phyloP scores from a whole-genome alignment of 1,140 invertebrate genomes.

The Drosophila dunni region DNA sequence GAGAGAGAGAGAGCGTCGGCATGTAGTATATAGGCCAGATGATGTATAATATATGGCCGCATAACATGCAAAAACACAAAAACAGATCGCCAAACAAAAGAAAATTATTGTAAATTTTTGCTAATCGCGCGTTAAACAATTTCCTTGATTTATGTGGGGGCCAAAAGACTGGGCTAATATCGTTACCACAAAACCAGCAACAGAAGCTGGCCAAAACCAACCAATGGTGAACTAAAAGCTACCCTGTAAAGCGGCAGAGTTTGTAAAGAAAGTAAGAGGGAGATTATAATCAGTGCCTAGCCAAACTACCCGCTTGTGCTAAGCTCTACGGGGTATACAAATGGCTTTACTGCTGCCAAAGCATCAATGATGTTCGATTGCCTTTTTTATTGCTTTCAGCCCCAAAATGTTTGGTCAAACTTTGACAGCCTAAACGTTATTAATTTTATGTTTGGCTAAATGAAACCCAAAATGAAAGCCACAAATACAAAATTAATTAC shows the following conservation, averaged over 20 bases:
- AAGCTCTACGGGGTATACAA: constrained; percentile 2
- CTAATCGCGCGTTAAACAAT: constrained; percentile 83
- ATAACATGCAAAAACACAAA: constrained; percentile 59
- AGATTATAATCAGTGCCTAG: not conserved
- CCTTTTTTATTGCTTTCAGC: constrained; percentile 2
- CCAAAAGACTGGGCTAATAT: constrained; percentile 30
- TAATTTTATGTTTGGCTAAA: constrained; percentile 13
- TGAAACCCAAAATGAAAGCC: not conserved
- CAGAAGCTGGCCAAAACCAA: constrained; percentile 1
- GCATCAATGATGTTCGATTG: not conserved
- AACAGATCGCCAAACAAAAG: constrained; percentile 58
- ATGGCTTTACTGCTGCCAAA: not conserved
- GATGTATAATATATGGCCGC: constrained; percentile 44
- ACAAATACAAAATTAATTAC: not conserved
- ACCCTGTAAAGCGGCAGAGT: not conserved
- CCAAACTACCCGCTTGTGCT: not conserved
- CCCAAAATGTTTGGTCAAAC: constrained; percentile 6
- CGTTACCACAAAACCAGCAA: constrained; percentile 18
- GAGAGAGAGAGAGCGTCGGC: not conserved
- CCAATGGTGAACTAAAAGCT: not conserved
- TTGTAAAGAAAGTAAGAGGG: not conserved
- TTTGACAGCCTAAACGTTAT: constrained; percentile 4
- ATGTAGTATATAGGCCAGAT: constrained; percentile 41
- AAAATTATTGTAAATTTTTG: constrained; percentile 81
- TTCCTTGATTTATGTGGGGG: constrained; percentile 72